Conservation (phyloP, 1,140 invertebrate genomes). For the Scaptomyza graminum region DNA sequence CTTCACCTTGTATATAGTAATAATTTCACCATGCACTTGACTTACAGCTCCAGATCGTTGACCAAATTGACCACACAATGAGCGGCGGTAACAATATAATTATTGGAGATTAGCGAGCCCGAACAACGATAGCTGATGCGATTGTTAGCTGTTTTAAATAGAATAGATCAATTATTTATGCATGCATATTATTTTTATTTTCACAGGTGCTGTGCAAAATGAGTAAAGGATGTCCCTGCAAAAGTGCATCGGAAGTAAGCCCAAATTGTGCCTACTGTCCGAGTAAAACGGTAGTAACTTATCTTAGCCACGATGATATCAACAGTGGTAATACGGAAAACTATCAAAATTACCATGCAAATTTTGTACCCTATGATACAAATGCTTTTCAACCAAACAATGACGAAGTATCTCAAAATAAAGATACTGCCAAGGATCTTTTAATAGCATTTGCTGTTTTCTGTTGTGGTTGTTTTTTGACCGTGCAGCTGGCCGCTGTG, state of each 20-base stretch:
- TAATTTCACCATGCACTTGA: conserved; percentile 10
- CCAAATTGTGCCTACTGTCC: conserved; percentile 8
- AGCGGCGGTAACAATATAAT: conserved; percentile 88
- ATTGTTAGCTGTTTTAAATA: conserved; percentile 82
- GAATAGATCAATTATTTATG: not conserved
- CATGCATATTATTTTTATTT: not conserved
- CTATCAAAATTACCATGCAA: conserved; percentile 8
- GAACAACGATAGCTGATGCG: conserved; percentile 86
- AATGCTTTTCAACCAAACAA: not conserved
- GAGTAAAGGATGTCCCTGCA: conserved; percentile 28
- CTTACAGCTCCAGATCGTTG: conserved; percentile 84
- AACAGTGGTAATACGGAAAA: not conserved
- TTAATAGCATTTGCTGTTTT: conserved; percentile 56
- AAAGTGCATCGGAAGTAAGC: conserved; percentile 1
- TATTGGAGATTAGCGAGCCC: conserved; percentile 86
- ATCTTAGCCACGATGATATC: not conserved
- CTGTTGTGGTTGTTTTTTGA: conserved; percentile 48
- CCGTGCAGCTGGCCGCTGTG: conserved; percentile 39
- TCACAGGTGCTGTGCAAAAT: conserved; percentile 14
- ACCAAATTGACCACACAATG: conserved; percentile 86
- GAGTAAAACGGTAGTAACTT: not conserved
- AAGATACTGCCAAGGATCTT: conserved; percentile 23
- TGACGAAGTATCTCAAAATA: conserved; percentile 10
- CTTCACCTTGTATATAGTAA: no score
- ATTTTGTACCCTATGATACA: not conserved